These are phyloP conservation scores for Cynaeus angustus DNA, from an alignment of 2,888 invertebrate genomes.

Conservation along the genomic window DNA sequence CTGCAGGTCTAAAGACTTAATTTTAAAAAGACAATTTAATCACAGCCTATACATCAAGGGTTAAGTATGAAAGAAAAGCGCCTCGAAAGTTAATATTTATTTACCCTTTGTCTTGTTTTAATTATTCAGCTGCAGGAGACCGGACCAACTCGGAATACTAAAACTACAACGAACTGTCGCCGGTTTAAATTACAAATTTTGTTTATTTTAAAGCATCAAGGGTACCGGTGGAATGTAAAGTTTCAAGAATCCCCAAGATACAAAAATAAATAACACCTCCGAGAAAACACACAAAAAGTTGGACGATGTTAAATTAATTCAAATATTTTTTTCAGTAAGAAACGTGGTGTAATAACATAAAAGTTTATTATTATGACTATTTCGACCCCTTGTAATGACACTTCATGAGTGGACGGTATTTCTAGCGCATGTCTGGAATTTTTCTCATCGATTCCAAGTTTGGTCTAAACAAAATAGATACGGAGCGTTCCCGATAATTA, in stretches of 20 bases:
- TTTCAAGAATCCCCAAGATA: constrained; percentile 45
- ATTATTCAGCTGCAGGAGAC: constrained; percentile 52
- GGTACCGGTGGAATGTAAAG: constrained; percentile 45
- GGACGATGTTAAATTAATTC: constrained; percentile 49
- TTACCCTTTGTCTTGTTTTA: constrained; percentile 55
- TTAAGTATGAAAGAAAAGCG: constrained; percentile 41
- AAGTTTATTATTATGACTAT: constrained; percentile 45
- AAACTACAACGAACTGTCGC: constrained; percentile 53
- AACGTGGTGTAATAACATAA: constrained; percentile 41
- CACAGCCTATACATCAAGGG: constrained; percentile 21
- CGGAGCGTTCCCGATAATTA: too few relatives aligned
- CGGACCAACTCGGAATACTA: constrained; percentile 51
- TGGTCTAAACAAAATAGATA: too few relatives aligned
- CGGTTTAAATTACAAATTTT: constrained; percentile 56
- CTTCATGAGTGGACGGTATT: neutral
- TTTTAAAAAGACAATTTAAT: constrained; percentile 41
- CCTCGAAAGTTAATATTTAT: constrained; percentile 53
- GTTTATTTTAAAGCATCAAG: constrained; percentile 51
- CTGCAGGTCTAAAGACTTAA: constrained; percentile 8
- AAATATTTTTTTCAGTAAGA: constrained; percentile 39
- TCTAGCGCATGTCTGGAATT: constrained; percentile 1
- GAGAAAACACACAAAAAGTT: constrained; percentile 45
- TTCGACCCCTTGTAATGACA: constrained; percentile 11
- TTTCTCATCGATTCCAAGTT: neutral
- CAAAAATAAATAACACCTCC: constrained; percentile 56